A percentile compares a stretch with the other conserved stretches of the same genome.
Evolutionary conservation across 2,888 invertebrate genomes (phyloP).

Genomic region (Sycophila texana): DNA sequence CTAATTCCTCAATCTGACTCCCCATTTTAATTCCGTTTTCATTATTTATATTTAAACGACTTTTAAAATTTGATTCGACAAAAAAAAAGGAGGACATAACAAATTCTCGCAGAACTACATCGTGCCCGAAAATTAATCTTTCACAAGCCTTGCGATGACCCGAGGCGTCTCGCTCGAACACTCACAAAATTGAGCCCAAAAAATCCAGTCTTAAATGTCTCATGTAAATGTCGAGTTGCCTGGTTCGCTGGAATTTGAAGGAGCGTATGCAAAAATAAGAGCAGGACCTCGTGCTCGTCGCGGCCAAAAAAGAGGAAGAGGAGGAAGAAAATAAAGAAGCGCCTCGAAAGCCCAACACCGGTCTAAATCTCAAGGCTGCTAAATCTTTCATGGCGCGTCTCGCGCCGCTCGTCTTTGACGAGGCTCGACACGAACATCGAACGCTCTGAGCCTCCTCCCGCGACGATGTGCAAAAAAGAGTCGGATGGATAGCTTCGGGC

Average conservation of each 20-base stretch:
- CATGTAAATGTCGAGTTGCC: not conserved
- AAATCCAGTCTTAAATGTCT: not conserved
- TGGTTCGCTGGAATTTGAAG: not conserved
- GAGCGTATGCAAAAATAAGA: not conserved
- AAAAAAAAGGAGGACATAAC: no score
- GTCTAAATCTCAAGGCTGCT: constrained; percentile 35
- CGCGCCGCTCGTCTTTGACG: constrained; percentile 26
- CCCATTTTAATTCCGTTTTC: no score
- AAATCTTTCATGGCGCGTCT: constrained; percentile 26
- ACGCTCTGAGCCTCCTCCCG: not conserved
- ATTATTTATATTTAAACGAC: no score
- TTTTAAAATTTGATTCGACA: no score
- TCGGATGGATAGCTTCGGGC: not conserved
- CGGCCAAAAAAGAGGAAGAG: not conserved
- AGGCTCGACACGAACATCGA: constrained; percentile 9
- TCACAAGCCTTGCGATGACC: no score
- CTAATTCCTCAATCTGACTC: no score
- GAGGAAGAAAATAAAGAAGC: not conserved
- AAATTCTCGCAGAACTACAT: no score
- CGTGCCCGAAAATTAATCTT: no score
- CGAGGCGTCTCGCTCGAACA: no score
- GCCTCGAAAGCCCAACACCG: constrained; percentile 4
- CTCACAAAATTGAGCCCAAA: not conserved
- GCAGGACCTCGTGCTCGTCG: no score
- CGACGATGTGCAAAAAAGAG: not conserved